phyloP scores from a whole-genome alignment of 2,797 vertebrate genomes.

The Phoebastria nigripes region DNA sequence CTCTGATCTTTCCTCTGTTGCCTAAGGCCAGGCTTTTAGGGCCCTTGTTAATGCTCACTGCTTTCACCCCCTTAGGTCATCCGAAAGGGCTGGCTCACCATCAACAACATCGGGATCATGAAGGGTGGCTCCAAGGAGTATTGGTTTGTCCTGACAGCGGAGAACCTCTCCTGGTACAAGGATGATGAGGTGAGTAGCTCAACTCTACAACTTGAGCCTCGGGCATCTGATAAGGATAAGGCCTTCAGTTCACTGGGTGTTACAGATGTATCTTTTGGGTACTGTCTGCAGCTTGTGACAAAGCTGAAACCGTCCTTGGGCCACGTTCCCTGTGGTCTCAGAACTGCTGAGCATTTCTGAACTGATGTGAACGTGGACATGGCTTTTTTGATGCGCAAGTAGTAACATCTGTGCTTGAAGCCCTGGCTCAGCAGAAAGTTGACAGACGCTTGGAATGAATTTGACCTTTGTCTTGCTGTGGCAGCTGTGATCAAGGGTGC shows the following conservation, averaged over 20 bases:
- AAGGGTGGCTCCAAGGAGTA: conserved; percentile 98
- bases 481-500: not conserved
- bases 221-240: not conserved
- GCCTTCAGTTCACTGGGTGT: not conserved
- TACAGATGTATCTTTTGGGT: not conserved
- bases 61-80: conserved; percentile 83
- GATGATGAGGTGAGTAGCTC: conserved; percentile 89
- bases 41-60: not conserved
- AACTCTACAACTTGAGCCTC: not conserved
- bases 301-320: not conserved
- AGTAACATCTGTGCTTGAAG: not conserved
- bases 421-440: not conserved
- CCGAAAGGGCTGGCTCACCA: conserved; percentile 97
- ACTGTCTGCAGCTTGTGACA: not conserved
- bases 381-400: not conserved
- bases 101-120: conserved; percentile 98
- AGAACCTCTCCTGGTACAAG: conserved; percentile 98
- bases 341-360: not conserved
- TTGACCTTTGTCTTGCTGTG: not conserved
- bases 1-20: not conserved
- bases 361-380: not conserved
- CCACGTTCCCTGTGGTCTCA: not conserved
- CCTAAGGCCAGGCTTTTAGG: not conserved
- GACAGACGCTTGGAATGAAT: not conserved
- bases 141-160: conserved; percentile 95